phyloP scores from a whole-genome alignment of 2,797 vertebrate species.

The Lepidocolaptes lacrymiger region DNA sequence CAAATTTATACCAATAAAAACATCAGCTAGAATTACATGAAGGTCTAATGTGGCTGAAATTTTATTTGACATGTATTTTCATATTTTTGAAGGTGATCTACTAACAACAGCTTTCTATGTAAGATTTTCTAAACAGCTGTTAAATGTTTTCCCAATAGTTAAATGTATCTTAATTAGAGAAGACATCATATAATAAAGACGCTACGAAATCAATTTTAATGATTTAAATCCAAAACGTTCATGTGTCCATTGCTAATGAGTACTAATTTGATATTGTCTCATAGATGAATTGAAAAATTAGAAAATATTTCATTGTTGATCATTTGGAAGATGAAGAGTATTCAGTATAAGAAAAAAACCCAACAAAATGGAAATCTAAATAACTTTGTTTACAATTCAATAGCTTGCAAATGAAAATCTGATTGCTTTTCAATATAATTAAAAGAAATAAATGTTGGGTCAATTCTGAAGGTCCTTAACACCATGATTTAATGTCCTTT shows the following conservation, averaged over 20 bases:
- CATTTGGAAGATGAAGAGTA: not conserved
- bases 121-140: not conserved
- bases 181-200: not conserved
- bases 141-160: not conserved
- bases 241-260: not conserved
- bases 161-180: not conserved
- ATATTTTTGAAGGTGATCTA: not conserved
- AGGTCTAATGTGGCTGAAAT: not conserved
- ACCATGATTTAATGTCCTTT: not conserved
- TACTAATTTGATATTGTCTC: not conserved
- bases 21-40: not conserved
- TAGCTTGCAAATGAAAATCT: not conserved
- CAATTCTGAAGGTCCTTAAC: not conserved
- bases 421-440: not conserved
- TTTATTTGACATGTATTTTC: not conserved
- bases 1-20: not conserved
- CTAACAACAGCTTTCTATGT: not conserved
- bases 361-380: not conserved
- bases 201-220: not conserved
- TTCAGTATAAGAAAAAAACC: not conserved
- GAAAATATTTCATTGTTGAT: not conserved
- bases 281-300: not conserved
- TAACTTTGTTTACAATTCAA: not conserved
- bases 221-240: not conserved
- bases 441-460: not conserved